Conservation (phyloP, 2,113 vertebrate genomes). For the Pithys albifrons region DNA sequence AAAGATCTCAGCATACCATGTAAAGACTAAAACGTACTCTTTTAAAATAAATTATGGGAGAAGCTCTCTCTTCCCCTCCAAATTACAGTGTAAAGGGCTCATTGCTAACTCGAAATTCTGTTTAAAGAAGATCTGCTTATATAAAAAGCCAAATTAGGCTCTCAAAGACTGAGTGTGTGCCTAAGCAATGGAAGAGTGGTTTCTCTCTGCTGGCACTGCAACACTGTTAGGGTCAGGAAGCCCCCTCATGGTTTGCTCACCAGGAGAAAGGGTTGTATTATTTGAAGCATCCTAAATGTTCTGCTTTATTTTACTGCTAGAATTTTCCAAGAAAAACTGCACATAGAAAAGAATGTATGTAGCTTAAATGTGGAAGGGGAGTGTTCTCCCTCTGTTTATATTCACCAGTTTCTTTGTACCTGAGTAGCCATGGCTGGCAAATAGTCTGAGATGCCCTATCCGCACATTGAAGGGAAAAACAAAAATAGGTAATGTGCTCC, state of each 20-base stretch:
- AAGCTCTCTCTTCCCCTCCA: not conserved
- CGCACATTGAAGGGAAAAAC: not conserved
- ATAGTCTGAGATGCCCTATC: not conserved
- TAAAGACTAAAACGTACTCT: not conserved
- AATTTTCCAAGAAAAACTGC: constrained; percentile 15
- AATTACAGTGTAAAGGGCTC: constrained; percentile 11
- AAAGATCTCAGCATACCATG: not conserved
- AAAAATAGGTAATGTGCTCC: constrained; percentile 12
- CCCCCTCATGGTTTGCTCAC: constrained; percentile 59
- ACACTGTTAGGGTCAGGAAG: constrained; percentile 57
- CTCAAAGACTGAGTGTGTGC: constrained; percentile 43
- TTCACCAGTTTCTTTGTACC: not conserved
- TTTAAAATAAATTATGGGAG: not conserved
- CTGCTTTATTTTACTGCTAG: constrained; percentile 12
- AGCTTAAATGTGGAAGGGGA: not conserved
- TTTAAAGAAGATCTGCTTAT: constrained; percentile 54
- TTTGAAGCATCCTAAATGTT: constrained; percentile 56
- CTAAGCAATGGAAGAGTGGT: constrained; percentile 58
- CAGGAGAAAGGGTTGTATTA: constrained; percentile 53
- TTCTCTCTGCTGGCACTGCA: constrained; percentile 62
- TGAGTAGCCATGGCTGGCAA: constrained; percentile 31
- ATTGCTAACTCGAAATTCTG: constrained; percentile 44
- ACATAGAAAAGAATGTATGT: not conserved
- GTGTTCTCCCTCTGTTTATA: not conserved
- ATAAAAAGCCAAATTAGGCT: constrained; percentile 61